Conservation (phyloP, 2,797 vertebrate species). For the Otolemur crassicaudatus region DNA sequence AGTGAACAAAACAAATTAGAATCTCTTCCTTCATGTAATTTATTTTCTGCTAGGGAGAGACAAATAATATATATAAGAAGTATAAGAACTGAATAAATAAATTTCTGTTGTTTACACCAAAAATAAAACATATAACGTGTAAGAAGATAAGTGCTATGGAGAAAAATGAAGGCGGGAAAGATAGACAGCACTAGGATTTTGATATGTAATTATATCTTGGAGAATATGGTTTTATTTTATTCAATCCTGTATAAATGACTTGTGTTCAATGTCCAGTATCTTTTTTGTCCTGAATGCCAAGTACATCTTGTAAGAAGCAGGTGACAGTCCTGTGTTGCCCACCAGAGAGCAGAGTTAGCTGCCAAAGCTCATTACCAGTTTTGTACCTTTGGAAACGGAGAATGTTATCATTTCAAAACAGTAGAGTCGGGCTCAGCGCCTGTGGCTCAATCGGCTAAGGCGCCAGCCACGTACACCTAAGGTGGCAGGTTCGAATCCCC, state of each 20-base stretch:
- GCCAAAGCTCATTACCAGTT: constrained; percentile 3
- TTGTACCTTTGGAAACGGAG: constrained; percentile 10
- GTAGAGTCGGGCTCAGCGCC: too few relatives aligned
- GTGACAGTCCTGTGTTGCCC: constrained; percentile 78
- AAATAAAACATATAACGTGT: not conserved
- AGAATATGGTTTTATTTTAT: not conserved
- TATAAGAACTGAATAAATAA: not conserved
- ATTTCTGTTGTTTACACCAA: too few relatives aligned
- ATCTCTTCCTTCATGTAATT: not conserved
- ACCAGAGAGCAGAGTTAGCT: constrained; percentile 85
- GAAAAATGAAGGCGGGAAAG: not conserved
- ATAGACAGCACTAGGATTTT: not conserved
- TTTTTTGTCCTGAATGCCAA: constrained; percentile 1
- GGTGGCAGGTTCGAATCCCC: too few relatives aligned
- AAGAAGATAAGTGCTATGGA: not conserved
- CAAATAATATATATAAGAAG: not conserved
- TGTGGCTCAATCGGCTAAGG: too few relatives aligned
- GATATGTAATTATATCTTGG: not conserved
- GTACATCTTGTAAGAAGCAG: not conserved
- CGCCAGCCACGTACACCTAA: too few relatives aligned
- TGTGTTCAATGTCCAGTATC: not conserved
- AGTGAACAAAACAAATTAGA: not conserved
- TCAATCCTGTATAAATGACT: not conserved
- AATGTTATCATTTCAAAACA: constrained; percentile 1
- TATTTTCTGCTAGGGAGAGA: constrained; percentile 3